Evolutionary conservation across 2,888 invertebrate species (phyloP).

Genomic region (Amblyjoppa proteus): DNA sequence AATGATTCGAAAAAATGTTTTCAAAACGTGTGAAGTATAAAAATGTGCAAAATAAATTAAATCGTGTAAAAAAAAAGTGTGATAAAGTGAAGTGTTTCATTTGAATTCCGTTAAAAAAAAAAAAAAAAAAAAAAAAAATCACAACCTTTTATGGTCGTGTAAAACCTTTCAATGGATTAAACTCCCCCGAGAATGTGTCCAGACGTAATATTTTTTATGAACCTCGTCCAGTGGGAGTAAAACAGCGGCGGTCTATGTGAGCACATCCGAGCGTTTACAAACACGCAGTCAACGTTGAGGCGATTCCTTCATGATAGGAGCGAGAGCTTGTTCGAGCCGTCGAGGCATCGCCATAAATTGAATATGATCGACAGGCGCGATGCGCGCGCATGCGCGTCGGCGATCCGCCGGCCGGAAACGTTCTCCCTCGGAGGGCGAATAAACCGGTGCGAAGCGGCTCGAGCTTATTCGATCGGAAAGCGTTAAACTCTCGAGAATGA

Average conservation of each 20-base stretch:
- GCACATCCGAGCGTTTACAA: not conserved
- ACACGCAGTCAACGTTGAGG: conserved; percentile 3
- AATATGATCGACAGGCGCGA: conserved; percentile 42
- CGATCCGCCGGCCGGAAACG: conserved; percentile 55
- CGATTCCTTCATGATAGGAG: conserved; percentile 20
- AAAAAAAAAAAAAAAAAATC: not conserved
- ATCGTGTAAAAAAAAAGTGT: no score
- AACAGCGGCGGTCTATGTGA: not conserved
- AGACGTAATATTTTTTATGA: not conserved
- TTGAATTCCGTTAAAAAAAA: not conserved
- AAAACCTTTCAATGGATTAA: not conserved
- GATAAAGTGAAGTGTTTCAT: not conserved
- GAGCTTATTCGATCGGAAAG: conserved; percentile 60
- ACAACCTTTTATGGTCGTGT: not conserved
- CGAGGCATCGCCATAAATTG: conserved; percentile 36
- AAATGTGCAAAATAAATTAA: no score
- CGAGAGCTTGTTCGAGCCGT: conserved; percentile 12
- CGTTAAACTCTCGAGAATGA: conserved; percentile 46
- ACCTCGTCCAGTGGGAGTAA: not conserved
- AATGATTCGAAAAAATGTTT: no score
- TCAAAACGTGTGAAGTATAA: no score
- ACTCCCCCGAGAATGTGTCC: not conserved
- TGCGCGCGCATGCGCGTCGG: not conserved
- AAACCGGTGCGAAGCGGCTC: conserved; percentile 55
- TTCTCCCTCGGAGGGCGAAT: conserved; percentile 19